phyloP scores from a whole-genome alignment of 2,113 vertebrate species.

The Heterotis niloticus region DNA sequence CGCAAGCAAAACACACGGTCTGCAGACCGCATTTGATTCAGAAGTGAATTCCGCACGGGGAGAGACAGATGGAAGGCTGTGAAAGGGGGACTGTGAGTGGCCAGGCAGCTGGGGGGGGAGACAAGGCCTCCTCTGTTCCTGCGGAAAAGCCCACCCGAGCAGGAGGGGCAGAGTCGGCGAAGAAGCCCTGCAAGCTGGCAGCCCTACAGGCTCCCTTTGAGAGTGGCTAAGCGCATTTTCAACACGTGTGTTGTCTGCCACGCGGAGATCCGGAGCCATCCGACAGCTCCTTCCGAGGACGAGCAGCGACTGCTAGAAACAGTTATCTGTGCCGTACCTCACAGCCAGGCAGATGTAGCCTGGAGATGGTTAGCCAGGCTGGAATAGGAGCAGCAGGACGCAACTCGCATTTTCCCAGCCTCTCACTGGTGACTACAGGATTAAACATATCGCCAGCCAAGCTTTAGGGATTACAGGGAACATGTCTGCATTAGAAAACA shows the following conservation, averaged over 20 bases:
- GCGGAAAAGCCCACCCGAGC: background rate
- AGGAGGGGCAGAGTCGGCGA: background rate
- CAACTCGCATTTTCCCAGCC: background rate
- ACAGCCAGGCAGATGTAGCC: constrained; percentile 11
- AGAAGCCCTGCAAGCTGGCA: background rate
- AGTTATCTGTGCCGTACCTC: constrained; percentile 10
- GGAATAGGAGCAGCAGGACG: background rate
- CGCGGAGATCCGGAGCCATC: constrained; percentile 13
- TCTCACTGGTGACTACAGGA: constrained; percentile 31
- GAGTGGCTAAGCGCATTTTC: constrained; percentile 15
- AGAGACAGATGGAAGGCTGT: constrained; percentile 14
- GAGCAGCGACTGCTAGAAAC: background rate
- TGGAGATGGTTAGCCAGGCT: background rate
- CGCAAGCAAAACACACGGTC: no score
- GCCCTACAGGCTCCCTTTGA: constrained; percentile 24
- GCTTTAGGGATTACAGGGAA: constrained; percentile 48
- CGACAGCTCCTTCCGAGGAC: constrained; percentile 9
- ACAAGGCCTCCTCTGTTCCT: constrained; percentile 22
- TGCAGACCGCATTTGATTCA: background rate
- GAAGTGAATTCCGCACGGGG: background rate
- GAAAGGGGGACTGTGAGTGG: background rate
- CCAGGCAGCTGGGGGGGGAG: constrained; percentile 9
- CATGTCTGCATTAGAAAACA: constrained; percentile 41
- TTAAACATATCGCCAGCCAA: constrained; percentile 38
- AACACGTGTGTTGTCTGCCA: constrained; percentile 4